These are phyloP conservation scores for Caenorhabditis panamensis DNA, from an alignment of 2,888 invertebrate genomes.

Conservation along the genomic window DNA sequence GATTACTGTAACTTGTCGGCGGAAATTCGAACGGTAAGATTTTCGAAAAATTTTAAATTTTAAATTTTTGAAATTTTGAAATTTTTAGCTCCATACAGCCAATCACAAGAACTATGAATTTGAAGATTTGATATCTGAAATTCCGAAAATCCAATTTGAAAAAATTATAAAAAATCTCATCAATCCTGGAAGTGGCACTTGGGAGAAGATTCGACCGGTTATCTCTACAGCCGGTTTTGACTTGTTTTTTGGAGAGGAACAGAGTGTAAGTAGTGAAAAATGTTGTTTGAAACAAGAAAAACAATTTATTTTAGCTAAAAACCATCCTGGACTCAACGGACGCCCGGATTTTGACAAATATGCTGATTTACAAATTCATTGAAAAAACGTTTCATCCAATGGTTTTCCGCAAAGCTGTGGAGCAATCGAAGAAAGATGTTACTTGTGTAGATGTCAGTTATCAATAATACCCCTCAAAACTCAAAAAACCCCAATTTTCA, in stretches of 20 bases:
- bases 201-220: too few relatives aligned
- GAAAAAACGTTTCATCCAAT: conserved; percentile 8
- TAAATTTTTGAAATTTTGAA: too few relatives aligned
- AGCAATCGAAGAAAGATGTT: background rate
- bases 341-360: conserved; percentile 21
- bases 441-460: conserved; percentile 8
- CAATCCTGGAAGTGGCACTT: background rate
- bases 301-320: conserved; percentile 14
- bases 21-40: too few relatives aligned
- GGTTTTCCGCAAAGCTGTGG: background rate
- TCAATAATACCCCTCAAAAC: background rate
- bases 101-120: too few relatives aligned
- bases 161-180: conserved; percentile 11
- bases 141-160: conserved; percentile 29
- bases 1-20: too few relatives aligned
- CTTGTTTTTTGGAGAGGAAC: background rate
- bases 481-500: conserved; percentile 8
- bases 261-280: background rate
- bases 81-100: too few relatives aligned
- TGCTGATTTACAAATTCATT: conserved; percentile 25
- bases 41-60: too few relatives aligned
- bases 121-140: background rate
- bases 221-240: background rate
- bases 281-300: background rate
- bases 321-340: background rate